Base-by-base conservation (phyloP, 2,113 vertebrate species). In the Aphelocoma coerulescens region DNA sequence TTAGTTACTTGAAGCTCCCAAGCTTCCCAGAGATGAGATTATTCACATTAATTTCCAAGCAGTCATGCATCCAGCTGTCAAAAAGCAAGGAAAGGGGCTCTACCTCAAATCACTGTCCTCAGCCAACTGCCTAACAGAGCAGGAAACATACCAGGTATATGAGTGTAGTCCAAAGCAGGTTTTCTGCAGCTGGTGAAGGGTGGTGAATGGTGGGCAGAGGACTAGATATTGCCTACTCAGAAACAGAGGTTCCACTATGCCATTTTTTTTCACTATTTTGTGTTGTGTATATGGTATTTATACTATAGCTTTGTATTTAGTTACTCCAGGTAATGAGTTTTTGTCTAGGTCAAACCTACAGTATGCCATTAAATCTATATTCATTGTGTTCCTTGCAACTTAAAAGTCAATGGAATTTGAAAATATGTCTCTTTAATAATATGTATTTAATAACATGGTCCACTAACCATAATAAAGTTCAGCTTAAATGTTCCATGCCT, bases 381-480 rank as follows among this genome's bases (percentile, higher is more conserved):
- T 78, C 10, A 30, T 79, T 46, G 33, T 82, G 32, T 85, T 77
- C 48, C 75, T 89, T 94, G 49, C 32, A 89, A 61, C 10, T 15
- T 77, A 72, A 74, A n/a, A 75, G 77, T 59, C 54, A 92, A 83
- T 13, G 67, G 37, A 58, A 75, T 92, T 80, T 66, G 23, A 77
- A 88, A 88, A 83, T 41, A 83, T 55, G 55, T 74, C 61, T 85
- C 35, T 86, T 86, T 71, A 81, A 77, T 58, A 81, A 69, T 35
- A 85, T 72, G 62, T 91, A 75, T 95, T 90, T 96, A 96, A 97
- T 95, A 95, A 79, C 84, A 91, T 46, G 82, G 79, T 89, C 84
- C 72, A 80, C 26, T 89, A 95, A 71, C 30, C 39, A 67, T 88
- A 92, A 93, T 93, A 96, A 93, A 95, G 30, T 86, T 92, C 62